phyloP scores from a whole-genome alignment of 2,113 vertebrate species.

The Chlorodrepanis virens region DNA sequence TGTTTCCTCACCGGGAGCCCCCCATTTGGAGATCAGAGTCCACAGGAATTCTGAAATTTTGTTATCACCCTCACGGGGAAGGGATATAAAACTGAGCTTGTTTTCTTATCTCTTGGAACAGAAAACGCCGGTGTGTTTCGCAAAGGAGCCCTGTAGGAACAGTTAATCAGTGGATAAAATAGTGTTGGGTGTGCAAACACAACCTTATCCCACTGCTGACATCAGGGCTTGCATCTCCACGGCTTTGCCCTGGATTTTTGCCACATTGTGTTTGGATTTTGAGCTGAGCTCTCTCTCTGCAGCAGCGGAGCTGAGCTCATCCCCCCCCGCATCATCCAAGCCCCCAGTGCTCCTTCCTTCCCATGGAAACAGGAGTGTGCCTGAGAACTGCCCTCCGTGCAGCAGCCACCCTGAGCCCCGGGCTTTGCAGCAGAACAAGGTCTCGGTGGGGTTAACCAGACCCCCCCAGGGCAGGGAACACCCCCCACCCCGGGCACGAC shows the following conservation, averaged over 20 bases:
- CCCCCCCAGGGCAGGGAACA: not conserved
- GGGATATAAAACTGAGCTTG: not conserved
- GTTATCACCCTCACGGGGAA: not conserved
- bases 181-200: not conserved
- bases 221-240: not conserved
- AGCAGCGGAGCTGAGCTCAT: not conserved
- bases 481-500: too few species aligned
- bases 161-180: not conserved
- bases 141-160: not conserved
- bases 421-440: not conserved
- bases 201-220: not conserved
- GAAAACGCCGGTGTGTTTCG: not conserved
- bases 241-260: not conserved
- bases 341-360: not conserved
- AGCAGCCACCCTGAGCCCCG: not conserved
- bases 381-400: not conserved
- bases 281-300: not conserved
- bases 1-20: fast-evolving
- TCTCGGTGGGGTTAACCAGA: fast-evolving
- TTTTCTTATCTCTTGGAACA: not conserved
- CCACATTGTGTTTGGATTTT: not conserved
- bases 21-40: not conserved
- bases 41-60: not conserved
- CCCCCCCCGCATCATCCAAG: not conserved
- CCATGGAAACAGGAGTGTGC: not conserved